Percentiles rank a stretch among this genome's conserved stretches.
Conservation (phyloP, 2,888 invertebrate species). For the Orthosia cruda region DNA sequence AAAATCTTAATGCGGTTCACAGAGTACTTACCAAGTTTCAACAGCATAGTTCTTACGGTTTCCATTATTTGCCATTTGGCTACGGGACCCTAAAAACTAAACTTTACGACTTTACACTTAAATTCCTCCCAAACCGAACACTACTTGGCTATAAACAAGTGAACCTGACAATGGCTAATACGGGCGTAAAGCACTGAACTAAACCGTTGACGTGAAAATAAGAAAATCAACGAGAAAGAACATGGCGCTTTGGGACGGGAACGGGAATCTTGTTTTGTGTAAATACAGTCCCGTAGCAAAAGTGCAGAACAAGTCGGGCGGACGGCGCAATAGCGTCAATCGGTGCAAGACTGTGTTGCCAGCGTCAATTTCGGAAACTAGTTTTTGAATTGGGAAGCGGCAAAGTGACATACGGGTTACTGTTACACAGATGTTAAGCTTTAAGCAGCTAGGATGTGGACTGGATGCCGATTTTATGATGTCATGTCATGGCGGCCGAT, state of each 20-base stretch:
- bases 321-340: constrained; percentile 48
- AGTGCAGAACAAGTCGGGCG: constrained; percentile 57
- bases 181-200: constrained; percentile 59
- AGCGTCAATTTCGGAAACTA: constrained; percentile 33
- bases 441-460: background rate
- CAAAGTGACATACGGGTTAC: constrained; percentile 20
- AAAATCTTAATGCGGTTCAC: too few relatives aligned
- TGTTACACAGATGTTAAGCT: constrained; percentile 3
- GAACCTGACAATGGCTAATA: constrained; percentile 51
- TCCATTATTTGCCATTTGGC: too few relatives aligned
- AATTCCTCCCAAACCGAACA: constrained; percentile 7
- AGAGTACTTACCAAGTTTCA: too few relatives aligned
- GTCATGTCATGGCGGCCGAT: background rate
- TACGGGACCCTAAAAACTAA: too few relatives aligned
- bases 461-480: background rate
- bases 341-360: constrained; percentile 51
- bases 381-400: constrained; percentile 43
- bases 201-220: constrained; percentile 70
- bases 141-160: constrained; percentile 41
- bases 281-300: constrained; percentile 68
- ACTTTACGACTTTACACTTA: background rate
- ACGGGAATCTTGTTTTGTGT: constrained; percentile 70
- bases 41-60: too few relatives aligned
- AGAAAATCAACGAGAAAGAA: constrained; percentile 65
- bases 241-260: constrained; percentile 64